phyloP scores from a whole-genome alignment of 2,888 invertebrate genomes.

The Belgica antarctica region DNA sequence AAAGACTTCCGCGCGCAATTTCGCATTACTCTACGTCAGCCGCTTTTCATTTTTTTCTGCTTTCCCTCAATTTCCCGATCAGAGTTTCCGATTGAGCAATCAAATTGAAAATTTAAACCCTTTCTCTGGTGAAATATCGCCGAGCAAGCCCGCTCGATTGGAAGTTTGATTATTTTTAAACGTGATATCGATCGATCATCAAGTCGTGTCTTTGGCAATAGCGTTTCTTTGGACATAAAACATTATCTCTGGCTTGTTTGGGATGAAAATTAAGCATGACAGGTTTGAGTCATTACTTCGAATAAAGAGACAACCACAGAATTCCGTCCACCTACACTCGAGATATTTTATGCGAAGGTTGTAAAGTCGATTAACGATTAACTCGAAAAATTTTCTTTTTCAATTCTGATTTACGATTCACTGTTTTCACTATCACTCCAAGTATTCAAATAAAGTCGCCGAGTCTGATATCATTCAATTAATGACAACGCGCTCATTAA shows the following conservation, averaged over 20 bases:
- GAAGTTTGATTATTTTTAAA: slow-evolving; percentile 9
- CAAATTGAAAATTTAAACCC: slow-evolving; percentile 2
- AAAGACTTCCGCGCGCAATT: not conserved
- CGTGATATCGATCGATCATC: slow-evolving; percentile 14
- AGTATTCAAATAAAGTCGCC: too few species aligned
- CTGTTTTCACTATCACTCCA: not conserved
- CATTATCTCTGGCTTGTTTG: slow-evolving; percentile 1
- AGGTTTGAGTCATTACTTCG: not conserved
- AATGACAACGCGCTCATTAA: not conserved
- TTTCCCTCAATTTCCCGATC: not conserved
- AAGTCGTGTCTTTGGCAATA: not conserved
- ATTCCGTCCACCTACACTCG: slow-evolving; percentile 7
- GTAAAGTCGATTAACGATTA: not conserved
- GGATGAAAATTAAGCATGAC: too few species aligned
- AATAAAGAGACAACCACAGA: not conserved
- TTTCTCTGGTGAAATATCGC: slow-evolving; percentile 10
- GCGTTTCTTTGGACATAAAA: not conserved
- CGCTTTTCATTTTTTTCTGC: not conserved
- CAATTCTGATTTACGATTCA: slow-evolving; percentile 11
- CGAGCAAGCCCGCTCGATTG: not conserved
- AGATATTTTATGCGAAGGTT: not conserved
- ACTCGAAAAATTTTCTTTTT: too few species aligned
- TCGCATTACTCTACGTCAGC: not conserved
- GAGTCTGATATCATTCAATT: not conserved
- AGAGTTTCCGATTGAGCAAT: slow-evolving; percentile 9